phyloP scores from a whole-genome alignment of 2,888 invertebrate genomes.

The Nymphalis polychloros region DNA sequence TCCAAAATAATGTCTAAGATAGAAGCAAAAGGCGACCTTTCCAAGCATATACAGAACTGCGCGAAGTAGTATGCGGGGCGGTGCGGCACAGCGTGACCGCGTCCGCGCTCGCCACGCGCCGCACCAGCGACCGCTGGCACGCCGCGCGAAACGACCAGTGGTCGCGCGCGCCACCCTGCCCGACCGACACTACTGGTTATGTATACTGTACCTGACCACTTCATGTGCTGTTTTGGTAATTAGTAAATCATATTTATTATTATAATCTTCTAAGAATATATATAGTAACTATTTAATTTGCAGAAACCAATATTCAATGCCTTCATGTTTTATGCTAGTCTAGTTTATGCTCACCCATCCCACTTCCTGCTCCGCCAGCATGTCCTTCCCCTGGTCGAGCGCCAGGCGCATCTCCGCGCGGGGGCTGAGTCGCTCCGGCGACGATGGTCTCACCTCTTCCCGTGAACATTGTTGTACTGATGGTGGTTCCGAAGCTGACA shows the following conservation, averaged over 20 bases:
- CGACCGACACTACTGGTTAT: neutral
- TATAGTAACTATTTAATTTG: too few species aligned
- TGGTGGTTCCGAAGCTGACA: slow-evolving; percentile 67
- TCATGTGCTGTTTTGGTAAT: too few species aligned
- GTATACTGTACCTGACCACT: too few species aligned
- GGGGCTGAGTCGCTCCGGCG: slow-evolving; percentile 81
- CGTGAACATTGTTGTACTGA: slow-evolving; percentile 62
- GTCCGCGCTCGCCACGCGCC: slow-evolving; percentile 78
- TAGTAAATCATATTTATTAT: too few species aligned
- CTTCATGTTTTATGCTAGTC: neutral
- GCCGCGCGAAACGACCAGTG: slow-evolving; percentile 81
- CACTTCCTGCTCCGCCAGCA: slow-evolving; percentile 78
- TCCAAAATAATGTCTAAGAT: slow-evolving; percentile 24
- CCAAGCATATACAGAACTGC: slow-evolving; percentile 86
- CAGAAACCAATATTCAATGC: too few species aligned
- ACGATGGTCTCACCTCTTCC: slow-evolving; percentile 60
- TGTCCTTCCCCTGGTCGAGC: slow-evolving; percentile 79
- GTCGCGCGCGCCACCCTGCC: slow-evolving; percentile 79
- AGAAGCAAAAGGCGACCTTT: slow-evolving; percentile 58
- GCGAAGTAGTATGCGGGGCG: slow-evolving; percentile 84
- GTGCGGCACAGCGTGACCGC: slow-evolving; percentile 77
- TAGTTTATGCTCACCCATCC: slow-evolving; percentile 55
- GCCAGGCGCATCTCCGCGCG: slow-evolving; percentile 85
- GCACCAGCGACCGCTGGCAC: slow-evolving; percentile 74
- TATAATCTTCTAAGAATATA: too few species aligned